phyloP scores from a whole-genome alignment of 2,113 vertebrate species.

The Leptobrachium ailaonicum region DNA sequence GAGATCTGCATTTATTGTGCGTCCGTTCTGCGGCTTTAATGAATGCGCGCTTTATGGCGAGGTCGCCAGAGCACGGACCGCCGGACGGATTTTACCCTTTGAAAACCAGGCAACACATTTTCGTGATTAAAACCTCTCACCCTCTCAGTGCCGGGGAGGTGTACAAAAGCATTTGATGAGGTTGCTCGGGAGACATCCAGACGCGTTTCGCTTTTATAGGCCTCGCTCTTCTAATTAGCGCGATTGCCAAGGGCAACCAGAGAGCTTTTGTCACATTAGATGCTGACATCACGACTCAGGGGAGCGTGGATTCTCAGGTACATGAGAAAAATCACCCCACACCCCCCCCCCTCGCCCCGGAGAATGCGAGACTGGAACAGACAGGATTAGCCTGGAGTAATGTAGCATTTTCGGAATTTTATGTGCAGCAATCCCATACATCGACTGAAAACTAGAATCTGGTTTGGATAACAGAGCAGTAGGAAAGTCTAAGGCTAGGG shows the following conservation, averaged over 20 bases:
- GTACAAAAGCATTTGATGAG: background rate
- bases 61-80: constrained; percentile 11
- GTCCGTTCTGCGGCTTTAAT: background rate
- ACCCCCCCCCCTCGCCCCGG: background rate
- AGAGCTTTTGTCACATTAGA: constrained; percentile 23
- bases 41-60: constrained; percentile 18
- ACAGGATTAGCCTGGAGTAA: too few species aligned
- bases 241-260: constrained; percentile 27
- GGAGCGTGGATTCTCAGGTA: constrained; percentile 15
- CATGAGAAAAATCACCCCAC: background rate
- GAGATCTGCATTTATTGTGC: constrained; percentile 8
- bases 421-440: too few species aligned
- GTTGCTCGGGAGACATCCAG: constrained; percentile 31
- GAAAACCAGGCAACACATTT: background rate
- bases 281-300: constrained; percentile 7
- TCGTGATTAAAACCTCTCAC: background rate
- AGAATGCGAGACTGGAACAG: background rate
- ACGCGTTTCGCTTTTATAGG: background rate
- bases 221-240: constrained; percentile 15
- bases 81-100: constrained; percentile 15
- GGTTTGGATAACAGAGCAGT: too few species aligned
- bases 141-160: background rate
- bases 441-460: too few species aligned
- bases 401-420: too few species aligned
- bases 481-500: too few species aligned